Evolutionary conservation across 2,888 invertebrate genomes (phyloP).

Genomic region (Acronicta alni): DNA sequence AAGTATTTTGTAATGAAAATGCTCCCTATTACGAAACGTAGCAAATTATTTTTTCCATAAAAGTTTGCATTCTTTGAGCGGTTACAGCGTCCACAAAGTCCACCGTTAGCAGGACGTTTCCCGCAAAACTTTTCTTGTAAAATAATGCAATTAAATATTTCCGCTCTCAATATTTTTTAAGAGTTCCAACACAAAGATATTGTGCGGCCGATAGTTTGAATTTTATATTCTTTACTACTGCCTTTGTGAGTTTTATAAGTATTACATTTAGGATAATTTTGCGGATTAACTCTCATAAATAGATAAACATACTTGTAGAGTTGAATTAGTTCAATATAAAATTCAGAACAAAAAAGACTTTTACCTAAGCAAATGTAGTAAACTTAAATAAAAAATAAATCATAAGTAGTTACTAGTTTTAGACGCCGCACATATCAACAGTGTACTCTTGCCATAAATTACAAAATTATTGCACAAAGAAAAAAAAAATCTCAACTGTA

Average conservation of each 20-base stretch:
- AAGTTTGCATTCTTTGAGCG: slow-evolving; percentile 33
- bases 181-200: slow-evolving; percentile 57
- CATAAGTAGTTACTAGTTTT: too few relatives aligned
- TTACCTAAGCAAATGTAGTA: too few relatives aligned
- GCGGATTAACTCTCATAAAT: too few relatives aligned
- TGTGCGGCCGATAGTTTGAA: slow-evolving; percentile 52
- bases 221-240: slow-evolving; percentile 3
- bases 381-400: too few relatives aligned
- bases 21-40: slow-evolving; percentile 26
- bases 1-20: slow-evolving; percentile 32
- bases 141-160: slow-evolving; percentile 83
- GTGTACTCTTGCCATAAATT: too few relatives aligned
- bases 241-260: slow-evolving; percentile 28
- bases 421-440: too few relatives aligned
- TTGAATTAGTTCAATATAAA: too few relatives aligned
- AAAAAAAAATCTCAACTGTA: not conserved
- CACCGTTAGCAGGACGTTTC: slow-evolving; percentile 33
- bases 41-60: slow-evolving; percentile 25
- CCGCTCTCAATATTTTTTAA: slow-evolving; percentile 70
- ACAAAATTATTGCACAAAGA: not conserved
- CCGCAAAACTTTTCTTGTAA: slow-evolving; percentile 57
- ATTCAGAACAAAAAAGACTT: too few relatives aligned
- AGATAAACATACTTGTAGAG: too few relatives aligned
- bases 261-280: too few relatives aligned
- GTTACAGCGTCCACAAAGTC: slow-evolving; percentile 53